Percentiles rank a stretch among this genome's conserved stretches.
phyloP scores from a whole-genome alignment of 1,140 invertebrate species.

The Cherax quadricarinatus region DNA sequence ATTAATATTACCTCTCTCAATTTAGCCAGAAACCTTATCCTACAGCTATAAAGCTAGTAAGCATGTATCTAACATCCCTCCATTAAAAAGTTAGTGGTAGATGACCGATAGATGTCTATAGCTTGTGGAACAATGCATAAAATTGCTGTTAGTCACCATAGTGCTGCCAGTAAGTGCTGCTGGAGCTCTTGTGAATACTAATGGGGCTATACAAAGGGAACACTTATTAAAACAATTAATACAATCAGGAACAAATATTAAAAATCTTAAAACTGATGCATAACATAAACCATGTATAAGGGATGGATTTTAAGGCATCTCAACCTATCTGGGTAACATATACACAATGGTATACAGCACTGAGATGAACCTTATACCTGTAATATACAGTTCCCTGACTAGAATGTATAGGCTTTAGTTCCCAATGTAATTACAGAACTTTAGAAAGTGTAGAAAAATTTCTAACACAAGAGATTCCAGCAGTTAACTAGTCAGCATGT shows the following conservation, averaged over 20 bases:
- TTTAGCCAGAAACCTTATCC: constrained; percentile 63
- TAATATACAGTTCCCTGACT: constrained; percentile 25
- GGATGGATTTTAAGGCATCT: neutral
- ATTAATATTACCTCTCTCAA: constrained; percentile 65
- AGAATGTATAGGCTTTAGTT: constrained; percentile 9
- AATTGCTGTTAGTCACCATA: constrained; percentile 42
- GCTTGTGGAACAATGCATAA: constrained; percentile 22
- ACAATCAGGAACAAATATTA: neutral
- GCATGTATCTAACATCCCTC: constrained; percentile 67
- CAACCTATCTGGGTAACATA: constrained; percentile 37
- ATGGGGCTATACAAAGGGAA: constrained; percentile 6
- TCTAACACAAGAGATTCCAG: constrained; percentile 40
- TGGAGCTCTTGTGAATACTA: constrained; percentile 40
- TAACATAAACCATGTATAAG: constrained; percentile 5
- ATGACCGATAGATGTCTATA: constrained; percentile 28
- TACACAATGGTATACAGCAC: constrained; percentile 51
- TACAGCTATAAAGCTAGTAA: constrained; percentile 65
- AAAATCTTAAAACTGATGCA: constrained; percentile 24
- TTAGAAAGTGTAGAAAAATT: neutral
- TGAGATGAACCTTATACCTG: constrained; percentile 23
- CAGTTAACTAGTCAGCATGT: constrained; percentile 39
- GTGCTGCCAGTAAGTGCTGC: constrained; percentile 36
- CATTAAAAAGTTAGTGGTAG: constrained; percentile 47
- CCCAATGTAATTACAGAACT: neutral
- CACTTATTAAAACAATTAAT: constrained; percentile 17